Evolutionary conservation across 1,140 invertebrate genomes (phyloP), one percentile per base, ranked within the genome.

Genomic region (Hetaerina americana): DNA sequence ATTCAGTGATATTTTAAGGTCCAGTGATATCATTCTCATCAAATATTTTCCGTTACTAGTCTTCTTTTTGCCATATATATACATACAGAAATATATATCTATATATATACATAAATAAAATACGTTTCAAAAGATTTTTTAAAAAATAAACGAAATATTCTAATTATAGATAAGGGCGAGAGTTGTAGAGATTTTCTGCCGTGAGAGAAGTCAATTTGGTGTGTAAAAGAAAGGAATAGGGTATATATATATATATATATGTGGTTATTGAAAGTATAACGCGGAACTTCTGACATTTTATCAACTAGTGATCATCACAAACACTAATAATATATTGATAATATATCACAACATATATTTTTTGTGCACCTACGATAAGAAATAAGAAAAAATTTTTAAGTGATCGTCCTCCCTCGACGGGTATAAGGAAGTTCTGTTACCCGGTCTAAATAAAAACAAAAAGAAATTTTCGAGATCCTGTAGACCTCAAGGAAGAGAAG

Each of bases 71-170:
- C 40, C 40, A 57, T 57, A 57, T 57, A 57, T 57, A 57, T 57
- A 57, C 40, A 57, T 57, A 57, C 40, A 57, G 40, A 57, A 57
- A 57, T 5, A 57, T 40, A 40, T 40, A 40, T 5, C 2, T 57
- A 57, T 57, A 57, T 57, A 57, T 57, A 57, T 57, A 57, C 10
- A 57, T 57, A n/a, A 57, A 57, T 57, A 57, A 57, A 57, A 10
- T 57, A 57, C 40, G 40, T 57, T 57, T 57, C 40, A 57, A 57
- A 57, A 12, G 40, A 57, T 57, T 57, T 57, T 57, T 57, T 57
- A 57, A n/a, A n/a, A n/a, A n/a, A n/a, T n/a, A n/a, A 57, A 57
- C 40, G 40, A 57, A 57, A 57, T 57, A 57, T 57, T 57, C 40
- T 57, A 57, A n/a, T 57, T 57, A 1, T 57, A 57, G 31, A 18